A percentile compares a stretch with the other conserved stretches of the same genome.
Evolutionary conservation across 64 coral and sea anemone species (phyloP).

Genomic region (Montipora sp.): DNA sequence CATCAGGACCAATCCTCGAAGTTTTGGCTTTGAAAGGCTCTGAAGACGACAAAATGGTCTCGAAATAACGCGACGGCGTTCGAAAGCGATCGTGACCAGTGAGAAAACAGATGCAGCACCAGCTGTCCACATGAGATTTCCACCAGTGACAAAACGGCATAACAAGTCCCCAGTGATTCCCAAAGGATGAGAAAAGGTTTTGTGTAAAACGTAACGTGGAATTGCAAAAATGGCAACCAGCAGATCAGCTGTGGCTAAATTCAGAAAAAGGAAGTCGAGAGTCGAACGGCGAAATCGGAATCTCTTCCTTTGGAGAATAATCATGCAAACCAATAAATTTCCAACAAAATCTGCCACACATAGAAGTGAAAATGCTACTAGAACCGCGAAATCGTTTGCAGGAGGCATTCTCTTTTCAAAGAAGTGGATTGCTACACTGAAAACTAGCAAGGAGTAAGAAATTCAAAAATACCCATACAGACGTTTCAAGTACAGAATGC

Average conservation of each 20-base stretch:
- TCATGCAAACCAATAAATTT: constrained; percentile 15
- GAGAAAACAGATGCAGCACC: constrained; percentile 30
- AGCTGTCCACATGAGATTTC: constrained; percentile 46
- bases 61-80: constrained; percentile 2
- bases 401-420: neutral
- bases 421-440: no score
- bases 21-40: neutral
- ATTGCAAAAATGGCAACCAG: constrained; percentile 31
- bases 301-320: constrained; percentile 29
- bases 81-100: constrained; percentile 29
- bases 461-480: no score
- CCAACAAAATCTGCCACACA: constrained; percentile 14
- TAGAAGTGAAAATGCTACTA: neutral
- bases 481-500: no score
- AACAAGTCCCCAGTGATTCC: neutral
- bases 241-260: constrained; percentile 19
- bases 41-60: neutral
- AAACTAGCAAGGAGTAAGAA: no score
- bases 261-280: constrained; percentile 35
- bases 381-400: constrained; percentile 2
- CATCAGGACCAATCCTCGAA: neutral
- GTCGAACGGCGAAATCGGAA: constrained; percentile 32
- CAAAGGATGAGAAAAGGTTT: neutral
- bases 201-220: constrained; percentile 14
- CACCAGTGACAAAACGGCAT: constrained; percentile 36